Base-by-base conservation (phyloP, 92 coral and sea anemone species). In the Actinostola sp. region DNA sequence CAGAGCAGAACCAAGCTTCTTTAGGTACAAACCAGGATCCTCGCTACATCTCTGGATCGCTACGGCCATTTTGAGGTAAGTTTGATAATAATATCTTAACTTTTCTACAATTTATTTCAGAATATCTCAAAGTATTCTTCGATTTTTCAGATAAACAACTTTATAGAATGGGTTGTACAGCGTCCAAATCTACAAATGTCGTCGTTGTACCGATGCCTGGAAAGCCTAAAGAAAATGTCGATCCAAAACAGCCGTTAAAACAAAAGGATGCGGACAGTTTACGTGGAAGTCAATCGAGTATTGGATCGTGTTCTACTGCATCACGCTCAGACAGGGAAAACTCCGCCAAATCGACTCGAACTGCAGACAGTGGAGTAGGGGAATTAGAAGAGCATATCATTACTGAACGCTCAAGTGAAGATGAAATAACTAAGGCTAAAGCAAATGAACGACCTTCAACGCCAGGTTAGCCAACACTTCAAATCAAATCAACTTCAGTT, bases 351-450 rank as follows among this genome's bases (percentile, higher is more conserved):
- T 95, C 99, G 21, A 95, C 93, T 5, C 82, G 99, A 80, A 95
- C 99, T 11, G 74, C 87, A n/a, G 99, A 95, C 27, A 95, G 99
- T 29, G 99, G 99, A 19, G 62, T 95, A 29, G 91, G 99, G 26
- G 99, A 95, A 53, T 61, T 89, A 14, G 92, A 85, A 28, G 97
- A 89, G 25, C 48, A 56, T 59, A 71, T 92, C 10, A 54, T 95
- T 33, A 82, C 96, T 23, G 99, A 91, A 62, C 31, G 80, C 55
- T 85, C 95, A 1, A 71, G 79, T 34, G 61, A 50, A 24, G 89
- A 83, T 27, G 86, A 86, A 51, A 78, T 87, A 48, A 61, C 68
- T 29, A 55, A 26, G 31, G 73, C 68, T 17, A 51, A 64, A 21
- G 80, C 66, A 32, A 79, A 87, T 8, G 87, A 92, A 32, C 84